Evolutionary conservation across 2,797 vertebrate genomes (phyloP).

Genomic region (Podargus strigoides): DNA sequence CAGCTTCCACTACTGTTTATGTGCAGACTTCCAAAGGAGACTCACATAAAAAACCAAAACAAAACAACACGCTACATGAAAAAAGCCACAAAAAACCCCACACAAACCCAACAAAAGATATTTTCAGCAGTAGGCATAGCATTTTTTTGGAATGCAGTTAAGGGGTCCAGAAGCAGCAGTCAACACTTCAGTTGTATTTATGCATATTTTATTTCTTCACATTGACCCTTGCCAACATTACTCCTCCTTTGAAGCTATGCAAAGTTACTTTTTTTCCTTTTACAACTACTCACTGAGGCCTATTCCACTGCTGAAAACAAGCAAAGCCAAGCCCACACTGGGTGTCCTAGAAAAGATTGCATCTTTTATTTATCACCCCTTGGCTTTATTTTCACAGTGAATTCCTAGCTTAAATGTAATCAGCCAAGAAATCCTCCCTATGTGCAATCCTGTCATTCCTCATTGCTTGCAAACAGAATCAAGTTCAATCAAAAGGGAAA

Average conservation of each 20-base stretch:
- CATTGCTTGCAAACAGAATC: constrained; percentile 84
- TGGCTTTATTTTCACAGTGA: constrained; percentile 92
- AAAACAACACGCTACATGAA: too few relatives aligned
- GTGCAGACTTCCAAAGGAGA: background rate
- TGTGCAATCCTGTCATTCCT: constrained; percentile 89
- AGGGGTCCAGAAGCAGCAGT: constrained; percentile 35
- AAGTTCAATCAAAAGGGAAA: constrained; percentile 69
- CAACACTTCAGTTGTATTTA: constrained; percentile 31
- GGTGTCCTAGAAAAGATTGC: constrained; percentile 83
- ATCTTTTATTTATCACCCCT: constrained; percentile 96
- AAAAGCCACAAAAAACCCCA: background rate
- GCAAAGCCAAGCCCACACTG: constrained; percentile 69
- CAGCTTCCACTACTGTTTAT: background rate
- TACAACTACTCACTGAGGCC: constrained; percentile 58
- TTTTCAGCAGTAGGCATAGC: constrained; percentile 28
- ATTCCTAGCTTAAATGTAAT: constrained; percentile 91
- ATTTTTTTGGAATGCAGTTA: background rate
- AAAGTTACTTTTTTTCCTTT: constrained; percentile 52
- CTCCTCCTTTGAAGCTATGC: background rate
- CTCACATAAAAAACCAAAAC: background rate
- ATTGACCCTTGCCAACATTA: constrained; percentile 51
- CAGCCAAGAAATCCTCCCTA: constrained; percentile 93
- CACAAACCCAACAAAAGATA: background rate
- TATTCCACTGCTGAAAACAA: constrained; percentile 71
- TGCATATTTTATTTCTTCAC: constrained; percentile 22